Percentiles rank a stretch among this genome's conserved stretches.
Evolutionary conservation across 2,888 invertebrate species (phyloP).

Genomic region (Andrena minutula): DNA sequence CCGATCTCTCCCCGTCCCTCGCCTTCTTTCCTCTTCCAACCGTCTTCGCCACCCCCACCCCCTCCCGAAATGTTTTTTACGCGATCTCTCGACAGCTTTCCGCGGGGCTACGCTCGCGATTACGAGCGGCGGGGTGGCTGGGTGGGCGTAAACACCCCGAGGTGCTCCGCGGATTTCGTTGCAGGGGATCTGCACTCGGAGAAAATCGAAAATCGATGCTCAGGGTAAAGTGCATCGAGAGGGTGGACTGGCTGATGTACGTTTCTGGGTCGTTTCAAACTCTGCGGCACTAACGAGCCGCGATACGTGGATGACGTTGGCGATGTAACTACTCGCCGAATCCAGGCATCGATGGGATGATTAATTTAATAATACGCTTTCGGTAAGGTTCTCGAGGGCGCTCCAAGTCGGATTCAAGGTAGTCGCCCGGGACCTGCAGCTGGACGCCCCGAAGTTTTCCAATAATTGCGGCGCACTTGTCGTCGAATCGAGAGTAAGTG

Average conservation of each 20-base stretch:
- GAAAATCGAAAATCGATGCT: not conserved
- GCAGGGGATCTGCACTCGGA: not conserved
- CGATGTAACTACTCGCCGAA: not conserved
- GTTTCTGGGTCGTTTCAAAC: not conserved
- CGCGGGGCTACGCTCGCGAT: no score
- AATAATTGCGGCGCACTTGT: slow-evolving; percentile 59
- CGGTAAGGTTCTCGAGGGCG: not conserved
- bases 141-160: no score
- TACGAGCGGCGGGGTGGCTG: no score
- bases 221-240: not conserved
- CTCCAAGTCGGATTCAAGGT: slow-evolving; percentile 16
- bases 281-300: no score
- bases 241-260: not conserved
- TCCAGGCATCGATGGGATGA: not conserved
- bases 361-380: not conserved
- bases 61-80: not conserved
- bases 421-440: slow-evolving; percentile 19
- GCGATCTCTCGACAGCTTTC: not conserved
- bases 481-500: slow-evolving; percentile 37
- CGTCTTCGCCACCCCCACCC: not conserved
- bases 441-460: slow-evolving; percentile 51
- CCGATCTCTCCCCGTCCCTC: slow-evolving; percentile 44
- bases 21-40: slow-evolving; percentile 1
- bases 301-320: not conserved
- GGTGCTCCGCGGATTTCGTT: not conserved